Base-by-base conservation (phyloP, 2,113 vertebrate genomes). In the Oplegnathus fasciatus region DNA sequence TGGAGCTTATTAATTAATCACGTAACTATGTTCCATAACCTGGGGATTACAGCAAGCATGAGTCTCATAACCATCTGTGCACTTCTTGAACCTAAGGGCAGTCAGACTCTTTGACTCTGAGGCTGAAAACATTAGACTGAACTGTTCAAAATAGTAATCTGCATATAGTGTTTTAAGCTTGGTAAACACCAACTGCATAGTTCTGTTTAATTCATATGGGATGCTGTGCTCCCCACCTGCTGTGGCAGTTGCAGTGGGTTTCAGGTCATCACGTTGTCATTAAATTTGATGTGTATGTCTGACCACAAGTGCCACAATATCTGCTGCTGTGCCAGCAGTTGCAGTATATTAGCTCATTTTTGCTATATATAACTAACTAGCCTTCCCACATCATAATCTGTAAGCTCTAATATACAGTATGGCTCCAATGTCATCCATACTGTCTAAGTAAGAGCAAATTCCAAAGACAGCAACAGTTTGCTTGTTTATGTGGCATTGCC, bases 1-100 rank as follows among this genome's bases (percentile, higher is more conserved):
- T 84, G 91, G 78, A 89, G 89, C 90, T 91, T 93, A 88, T 89
- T 92, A 91, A 94, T 95, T 94, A 92, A 93, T 93, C 91, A 93
- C 86, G 60, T 82, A 80, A 92, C 87, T 83, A 72, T 92, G 89
- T 92, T 91, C 91, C 85, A 88, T 87, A 89, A 94, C 87, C 88
- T 90, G 89, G 86, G 90, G 93, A 92, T 92, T 92, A 87, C 68
- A 78, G 83, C 77, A 62, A 80, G 76, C 80, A 70, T 44, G 86
- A 80, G 81, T 79, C 88, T 84, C 72, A 71, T 68, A 90, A 90
- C 86, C 88, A 88, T 88, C 91, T 88, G 74, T 50, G 84, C 84
- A 78, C 65, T 88, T 70, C 60, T 81, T 60, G 48, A 82, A 84
- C 80, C 86, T 80, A 8, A 55, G 52, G 78, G 74, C 84, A 75